phyloP scores from a whole-genome alignment of 2,113 vertebrate species.

The Carassius carassius region DNA sequence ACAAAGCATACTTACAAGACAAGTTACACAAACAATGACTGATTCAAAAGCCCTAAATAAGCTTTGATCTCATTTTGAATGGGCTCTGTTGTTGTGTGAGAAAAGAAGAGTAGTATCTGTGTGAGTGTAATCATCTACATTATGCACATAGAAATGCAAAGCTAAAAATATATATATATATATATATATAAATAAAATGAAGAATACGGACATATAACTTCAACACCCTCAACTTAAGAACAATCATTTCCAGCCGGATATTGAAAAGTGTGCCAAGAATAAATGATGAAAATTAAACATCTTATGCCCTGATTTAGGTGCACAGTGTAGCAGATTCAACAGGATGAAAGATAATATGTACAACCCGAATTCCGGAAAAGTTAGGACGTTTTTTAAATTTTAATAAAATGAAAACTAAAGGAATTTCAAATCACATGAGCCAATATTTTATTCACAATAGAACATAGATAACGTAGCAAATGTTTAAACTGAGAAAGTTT shows the following conservation, averaged over 20 bases:
- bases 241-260: background rate
- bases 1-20: background rate
- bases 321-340: background rate
- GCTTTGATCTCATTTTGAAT: background rate
- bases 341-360: background rate
- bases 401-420: too few relatives aligned
- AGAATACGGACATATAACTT: background rate
- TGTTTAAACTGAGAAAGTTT: too few relatives aligned
- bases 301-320: background rate
- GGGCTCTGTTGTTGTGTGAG: background rate
- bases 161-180: background rate
- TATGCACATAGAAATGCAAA: background rate
- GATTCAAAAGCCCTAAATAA: background rate
- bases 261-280: background rate
- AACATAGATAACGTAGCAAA: too few relatives aligned
- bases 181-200: too few relatives aligned
- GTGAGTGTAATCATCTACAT: background rate
- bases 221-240: background rate
- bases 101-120: background rate
- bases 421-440: too few relatives aligned
- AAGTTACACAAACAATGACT: conserved; percentile 1
- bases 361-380: too few relatives aligned
- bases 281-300: background rate
- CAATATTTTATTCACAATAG: too few relatives aligned
- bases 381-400: too few relatives aligned